Evolutionary conservation across 2,113 vertebrate genomes (phyloP).

Genomic region (Labeo catla): DNA sequence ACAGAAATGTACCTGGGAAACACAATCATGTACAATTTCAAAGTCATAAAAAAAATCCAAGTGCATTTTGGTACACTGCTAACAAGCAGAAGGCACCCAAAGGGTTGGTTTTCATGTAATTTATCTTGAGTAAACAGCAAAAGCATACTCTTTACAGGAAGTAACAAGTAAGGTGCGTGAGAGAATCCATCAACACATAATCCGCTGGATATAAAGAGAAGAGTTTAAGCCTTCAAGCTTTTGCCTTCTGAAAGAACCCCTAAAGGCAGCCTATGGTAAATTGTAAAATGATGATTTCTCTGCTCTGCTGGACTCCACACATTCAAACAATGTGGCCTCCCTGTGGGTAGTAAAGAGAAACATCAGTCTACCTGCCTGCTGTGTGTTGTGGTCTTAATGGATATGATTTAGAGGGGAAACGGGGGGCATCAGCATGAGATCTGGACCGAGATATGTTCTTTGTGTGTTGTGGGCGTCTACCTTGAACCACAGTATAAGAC

Average conservation of each 20-base stretch:
- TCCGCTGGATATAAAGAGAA: slow-evolving; percentile 37
- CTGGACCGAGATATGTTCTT: neutral
- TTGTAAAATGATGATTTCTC: slow-evolving; percentile 44
- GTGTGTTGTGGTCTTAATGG: slow-evolving; percentile 23
- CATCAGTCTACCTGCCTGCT: neutral
- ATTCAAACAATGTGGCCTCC: slow-evolving; percentile 29
- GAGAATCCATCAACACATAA: neutral
- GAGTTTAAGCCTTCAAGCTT: slow-evolving; percentile 39
- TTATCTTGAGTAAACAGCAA: slow-evolving; percentile 46
- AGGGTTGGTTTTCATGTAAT: slow-evolving; percentile 48
- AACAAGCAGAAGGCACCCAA: slow-evolving; percentile 39
- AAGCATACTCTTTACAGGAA: slow-evolving; percentile 29
- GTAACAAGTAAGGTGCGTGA: neutral
- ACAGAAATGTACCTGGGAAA: slow-evolving; percentile 52
- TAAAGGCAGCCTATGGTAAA: slow-evolving; percentile 42
- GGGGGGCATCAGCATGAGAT: slow-evolving; percentile 15
- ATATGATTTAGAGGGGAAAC: slow-evolving; percentile 15
- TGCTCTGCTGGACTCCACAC: slow-evolving; percentile 31
- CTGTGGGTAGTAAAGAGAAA: neutral
- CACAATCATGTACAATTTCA: slow-evolving; percentile 49
- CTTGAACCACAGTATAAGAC: slow-evolving; percentile 91
- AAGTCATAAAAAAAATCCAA: slow-evolving; percentile 50
- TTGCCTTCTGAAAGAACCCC: slow-evolving; percentile 31
- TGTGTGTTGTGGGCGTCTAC: slow-evolving; percentile 60
- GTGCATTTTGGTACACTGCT: slow-evolving; percentile 38